These are phyloP conservation scores for Sinodicranocentrus sp. DNA, from an alignment of 2,888 invertebrate genomes.

Conservation along the genomic window DNA sequence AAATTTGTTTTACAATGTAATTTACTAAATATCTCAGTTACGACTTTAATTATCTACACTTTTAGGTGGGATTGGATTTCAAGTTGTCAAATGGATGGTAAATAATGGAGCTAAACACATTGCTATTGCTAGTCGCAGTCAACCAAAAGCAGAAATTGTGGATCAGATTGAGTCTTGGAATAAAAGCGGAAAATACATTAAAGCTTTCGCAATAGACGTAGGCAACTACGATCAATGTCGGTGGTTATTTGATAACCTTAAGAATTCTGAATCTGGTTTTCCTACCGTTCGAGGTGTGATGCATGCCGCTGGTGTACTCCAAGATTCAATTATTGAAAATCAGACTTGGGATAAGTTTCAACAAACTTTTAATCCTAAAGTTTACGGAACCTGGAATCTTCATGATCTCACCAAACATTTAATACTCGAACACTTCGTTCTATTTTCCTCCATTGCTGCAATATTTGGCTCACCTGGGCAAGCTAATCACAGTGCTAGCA, in stretches of 20 bases:
- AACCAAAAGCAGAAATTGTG: background rate
- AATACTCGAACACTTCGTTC: conserved; percentile 50
- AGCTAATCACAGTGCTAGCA: conserved; percentile 51
- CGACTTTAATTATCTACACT: background rate
- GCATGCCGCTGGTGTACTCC: conserved; percentile 56
- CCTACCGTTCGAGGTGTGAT: conserved; percentile 61
- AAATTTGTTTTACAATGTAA: background rate
- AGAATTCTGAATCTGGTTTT: conserved; percentile 13
- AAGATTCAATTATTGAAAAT: conserved; percentile 37
- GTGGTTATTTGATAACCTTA: conserved; percentile 23
- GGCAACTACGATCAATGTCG: conserved; percentile 47
- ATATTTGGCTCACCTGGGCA: conserved; percentile 51
- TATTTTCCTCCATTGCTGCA: conserved; percentile 50
- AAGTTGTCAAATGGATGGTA: conserved; percentile 63
- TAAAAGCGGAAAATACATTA: conserved; percentile 37
- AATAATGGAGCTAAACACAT: conserved; percentile 7
- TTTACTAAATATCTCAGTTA: background rate
- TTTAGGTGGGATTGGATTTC: conserved; percentile 61
- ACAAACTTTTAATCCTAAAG: conserved; percentile 48
- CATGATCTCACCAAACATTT: conserved; percentile 20
- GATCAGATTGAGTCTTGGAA: conserved; percentile 21
- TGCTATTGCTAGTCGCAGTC: background rate
- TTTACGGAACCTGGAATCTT: conserved; percentile 49
- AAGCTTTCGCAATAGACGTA: conserved; percentile 24
- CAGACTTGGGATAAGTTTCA: conserved; percentile 56